Evolutionary conservation across 2,888 invertebrate species (phyloP).

Genomic region (Nomada flava): DNA sequence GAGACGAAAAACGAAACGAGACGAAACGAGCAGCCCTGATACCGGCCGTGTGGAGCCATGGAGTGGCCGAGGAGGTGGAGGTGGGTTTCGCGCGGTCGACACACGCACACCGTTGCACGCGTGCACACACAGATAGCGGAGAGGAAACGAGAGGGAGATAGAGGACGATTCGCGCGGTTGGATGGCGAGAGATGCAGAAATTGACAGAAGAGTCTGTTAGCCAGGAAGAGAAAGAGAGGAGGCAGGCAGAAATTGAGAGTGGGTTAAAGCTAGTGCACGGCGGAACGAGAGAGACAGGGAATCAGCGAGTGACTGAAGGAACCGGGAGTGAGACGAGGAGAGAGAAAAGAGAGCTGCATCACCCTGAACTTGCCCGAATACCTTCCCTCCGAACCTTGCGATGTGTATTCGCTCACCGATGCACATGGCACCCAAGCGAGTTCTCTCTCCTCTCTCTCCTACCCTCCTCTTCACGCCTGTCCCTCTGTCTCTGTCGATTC

Average conservation of each 20-base stretch:
- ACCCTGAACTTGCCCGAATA: constrained; percentile 80
- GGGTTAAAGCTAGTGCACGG: constrained; percentile 33
- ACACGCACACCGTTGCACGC: background rate
- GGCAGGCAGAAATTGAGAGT: constrained; percentile 45
- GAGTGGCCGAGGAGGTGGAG: constrained; percentile 36
- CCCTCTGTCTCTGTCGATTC: constrained; percentile 49
- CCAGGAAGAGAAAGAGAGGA: constrained; percentile 38
- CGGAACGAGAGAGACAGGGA: constrained; percentile 41
- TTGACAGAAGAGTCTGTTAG: constrained; percentile 53
- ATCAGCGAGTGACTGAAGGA: constrained; percentile 53
- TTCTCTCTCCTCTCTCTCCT: constrained; percentile 63
- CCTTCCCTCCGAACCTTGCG: constrained; percentile 76
- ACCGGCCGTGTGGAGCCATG: constrained; percentile 30
- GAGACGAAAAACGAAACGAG: constrained; percentile 76
- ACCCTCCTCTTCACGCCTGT: constrained; percentile 57
- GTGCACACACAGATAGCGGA: background rate
- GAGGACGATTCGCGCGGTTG: background rate
- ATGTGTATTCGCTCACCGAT: constrained; percentile 75
- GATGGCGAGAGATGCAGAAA: constrained; percentile 38
- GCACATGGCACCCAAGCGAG: constrained; percentile 80
- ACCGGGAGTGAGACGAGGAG: constrained; percentile 8
- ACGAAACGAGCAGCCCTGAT: constrained; percentile 64
- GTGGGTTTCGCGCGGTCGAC: constrained; percentile 53
- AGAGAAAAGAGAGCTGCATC: constrained; percentile 71
- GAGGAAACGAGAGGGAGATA: constrained; percentile 54